Evolutionary conservation across 2,797 vertebrate species (phyloP).

Genomic region (Cryptoprocta ferox): DNA sequence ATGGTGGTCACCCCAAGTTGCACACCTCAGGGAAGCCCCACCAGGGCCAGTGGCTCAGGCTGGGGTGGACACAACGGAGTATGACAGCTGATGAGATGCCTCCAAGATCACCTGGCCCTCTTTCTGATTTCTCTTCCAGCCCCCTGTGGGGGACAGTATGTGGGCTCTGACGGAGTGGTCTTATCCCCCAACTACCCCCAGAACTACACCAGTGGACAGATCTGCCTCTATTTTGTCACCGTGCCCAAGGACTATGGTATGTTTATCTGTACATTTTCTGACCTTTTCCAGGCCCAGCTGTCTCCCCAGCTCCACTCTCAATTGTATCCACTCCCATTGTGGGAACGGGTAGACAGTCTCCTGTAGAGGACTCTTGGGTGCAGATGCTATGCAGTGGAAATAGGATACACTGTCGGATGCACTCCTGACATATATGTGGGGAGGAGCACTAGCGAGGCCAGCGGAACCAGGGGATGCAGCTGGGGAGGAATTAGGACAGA

Average conservation of each 20-base stretch:
- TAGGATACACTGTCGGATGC: background rate
- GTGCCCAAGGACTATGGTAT: conserved; percentile 97
- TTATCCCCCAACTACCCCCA: conserved; percentile 97
- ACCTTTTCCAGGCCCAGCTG: background rate
- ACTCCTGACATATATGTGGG: background rate
- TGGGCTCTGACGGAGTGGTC: conserved; percentile 95
- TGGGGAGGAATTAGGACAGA: background rate
- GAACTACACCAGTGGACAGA: conserved; percentile 95
- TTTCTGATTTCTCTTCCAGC: conserved; percentile 87
- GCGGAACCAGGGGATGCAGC: accelerated
- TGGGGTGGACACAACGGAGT: background rate
- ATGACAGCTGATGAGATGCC: background rate
- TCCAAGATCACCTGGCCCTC: background rate
- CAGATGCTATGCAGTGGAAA: background rate
- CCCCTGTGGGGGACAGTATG: conserved; percentile 97
- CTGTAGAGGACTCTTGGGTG: background rate
- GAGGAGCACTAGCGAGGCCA: background rate
- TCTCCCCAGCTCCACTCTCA: background rate
- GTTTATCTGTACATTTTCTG: background rate
- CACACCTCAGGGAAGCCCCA: background rate
- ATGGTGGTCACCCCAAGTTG: background rate
- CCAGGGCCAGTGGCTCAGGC: background rate
- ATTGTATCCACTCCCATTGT: background rate
- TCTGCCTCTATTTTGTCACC: conserved; percentile 94
- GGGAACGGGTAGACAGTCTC: background rate